These are phyloP conservation scores for Cephus nigrinus DNA, from an alignment of 2,888 invertebrate genomes.

Conservation along the genomic window DNA sequence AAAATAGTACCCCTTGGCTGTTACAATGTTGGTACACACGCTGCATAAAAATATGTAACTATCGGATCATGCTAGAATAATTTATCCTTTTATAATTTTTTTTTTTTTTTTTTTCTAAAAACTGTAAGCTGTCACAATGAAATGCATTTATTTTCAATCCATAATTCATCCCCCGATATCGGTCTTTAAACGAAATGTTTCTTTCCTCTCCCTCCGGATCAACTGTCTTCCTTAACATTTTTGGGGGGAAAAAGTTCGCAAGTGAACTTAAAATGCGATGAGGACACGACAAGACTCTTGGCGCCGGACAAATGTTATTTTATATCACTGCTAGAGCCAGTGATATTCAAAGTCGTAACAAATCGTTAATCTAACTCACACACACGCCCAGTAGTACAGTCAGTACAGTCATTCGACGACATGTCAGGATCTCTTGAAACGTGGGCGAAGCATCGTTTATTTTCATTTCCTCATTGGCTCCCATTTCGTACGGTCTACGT, in stretches of 20 bases:
- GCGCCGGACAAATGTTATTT: neutral
- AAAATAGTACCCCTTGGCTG: neutral
- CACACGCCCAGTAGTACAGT: neutral
- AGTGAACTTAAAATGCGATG: neutral
- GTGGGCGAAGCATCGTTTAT: neutral
- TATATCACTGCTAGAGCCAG: neutral
- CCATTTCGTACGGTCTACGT: neutral
- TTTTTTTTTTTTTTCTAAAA: too few relatives aligned
- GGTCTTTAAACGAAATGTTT: neutral
- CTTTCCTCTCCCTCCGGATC: neutral
- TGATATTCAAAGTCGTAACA: neutral
- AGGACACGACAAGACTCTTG: neutral
- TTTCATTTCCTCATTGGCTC: neutral
- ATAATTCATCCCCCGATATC: too few relatives aligned
- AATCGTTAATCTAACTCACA: neutral
- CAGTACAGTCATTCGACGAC: neutral
- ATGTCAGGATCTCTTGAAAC: neutral
- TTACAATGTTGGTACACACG: neutral
- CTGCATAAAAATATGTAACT: neutral
- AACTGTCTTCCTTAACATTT: neutral
- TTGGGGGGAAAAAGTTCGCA: neutral
- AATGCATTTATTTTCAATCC: too few relatives aligned
- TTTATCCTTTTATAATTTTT: too few relatives aligned
- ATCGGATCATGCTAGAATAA: too few relatives aligned
- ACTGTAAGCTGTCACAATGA: too few relatives aligned